phyloP scores from a whole-genome alignment of 2,113 vertebrate genomes.

The Zosterops japonicus region DNA sequence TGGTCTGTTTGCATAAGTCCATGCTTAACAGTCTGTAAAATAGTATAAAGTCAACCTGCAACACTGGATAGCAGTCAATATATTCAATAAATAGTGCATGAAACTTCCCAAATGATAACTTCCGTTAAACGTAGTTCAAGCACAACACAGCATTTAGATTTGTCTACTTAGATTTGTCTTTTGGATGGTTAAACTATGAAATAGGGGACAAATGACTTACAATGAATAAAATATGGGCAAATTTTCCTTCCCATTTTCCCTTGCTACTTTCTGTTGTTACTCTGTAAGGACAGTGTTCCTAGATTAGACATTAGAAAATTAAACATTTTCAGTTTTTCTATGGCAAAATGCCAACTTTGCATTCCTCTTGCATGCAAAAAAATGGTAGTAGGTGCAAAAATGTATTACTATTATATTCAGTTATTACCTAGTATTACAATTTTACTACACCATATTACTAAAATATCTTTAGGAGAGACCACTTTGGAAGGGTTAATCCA shows the following conservation, averaged over 20 bases:
- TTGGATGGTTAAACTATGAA: neutral
- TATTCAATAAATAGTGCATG: neutral
- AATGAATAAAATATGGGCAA: neutral
- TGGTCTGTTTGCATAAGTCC: slow-evolving; percentile 37
- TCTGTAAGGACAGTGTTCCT: neutral
- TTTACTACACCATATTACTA: neutral
- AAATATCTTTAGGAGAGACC: neutral
- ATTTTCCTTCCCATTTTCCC: neutral
- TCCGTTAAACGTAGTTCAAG: neutral
- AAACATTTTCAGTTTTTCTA: neutral
- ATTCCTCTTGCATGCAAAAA: neutral
- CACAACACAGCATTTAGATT: neutral
- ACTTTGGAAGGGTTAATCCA: neutral
- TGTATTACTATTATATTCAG: neutral
- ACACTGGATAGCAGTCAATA: neutral
- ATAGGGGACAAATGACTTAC: neutral
- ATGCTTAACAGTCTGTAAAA: slow-evolving; percentile 70
- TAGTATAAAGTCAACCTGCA: neutral
- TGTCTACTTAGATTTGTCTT: neutral
- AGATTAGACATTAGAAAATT: neutral
- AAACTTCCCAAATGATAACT: neutral
- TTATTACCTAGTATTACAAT: neutral
- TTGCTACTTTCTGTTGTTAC: neutral
- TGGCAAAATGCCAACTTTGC: neutral
- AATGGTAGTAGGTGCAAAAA: neutral